Evolutionary conservation across 37 sponge, comb jelly and placozoan species (phyloP).

Genomic region (Tethya wilhelma): DNA sequence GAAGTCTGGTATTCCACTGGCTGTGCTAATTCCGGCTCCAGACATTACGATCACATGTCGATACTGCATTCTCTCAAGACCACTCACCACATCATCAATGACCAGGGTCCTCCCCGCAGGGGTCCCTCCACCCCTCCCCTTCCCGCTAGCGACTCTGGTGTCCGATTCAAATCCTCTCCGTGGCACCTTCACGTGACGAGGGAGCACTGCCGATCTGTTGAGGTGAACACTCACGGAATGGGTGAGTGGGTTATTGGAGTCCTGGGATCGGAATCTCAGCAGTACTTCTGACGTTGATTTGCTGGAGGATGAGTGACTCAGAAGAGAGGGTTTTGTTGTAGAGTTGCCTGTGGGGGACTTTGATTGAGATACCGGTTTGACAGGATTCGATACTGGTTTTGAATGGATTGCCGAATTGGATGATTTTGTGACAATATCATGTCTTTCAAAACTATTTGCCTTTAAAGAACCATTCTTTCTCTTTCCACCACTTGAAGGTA

Average conservation of each 20-base stretch:
- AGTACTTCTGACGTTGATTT: slow-evolving; percentile 2
- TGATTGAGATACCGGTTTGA: too few relatives aligned
- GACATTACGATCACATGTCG: slow-evolving; percentile 82
- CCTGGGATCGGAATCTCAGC: not conserved
- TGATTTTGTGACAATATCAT: too few relatives aligned
- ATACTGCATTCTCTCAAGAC: slow-evolving; percentile 54
- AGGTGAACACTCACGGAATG: not conserved
- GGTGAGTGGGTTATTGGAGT: not conserved
- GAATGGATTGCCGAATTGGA: too few relatives aligned
- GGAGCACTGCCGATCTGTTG: not conserved
- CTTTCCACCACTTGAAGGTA: too few relatives aligned
- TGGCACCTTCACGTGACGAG: not conserved
- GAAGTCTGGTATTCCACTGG: slow-evolving; percentile 97
- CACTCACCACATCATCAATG: slow-evolving; percentile 56
- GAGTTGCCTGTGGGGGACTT: too few relatives aligned
- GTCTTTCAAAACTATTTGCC: too few relatives aligned
- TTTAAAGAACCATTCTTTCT: too few relatives aligned
- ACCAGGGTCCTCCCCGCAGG: slow-evolving; percentile 3
- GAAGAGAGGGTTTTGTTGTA: not conserved
- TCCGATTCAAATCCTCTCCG: not conserved
- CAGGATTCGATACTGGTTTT: too few relatives aligned
- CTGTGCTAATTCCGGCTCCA: slow-evolving; percentile 96
- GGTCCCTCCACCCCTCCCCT: not conserved
- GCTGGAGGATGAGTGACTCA: not conserved
- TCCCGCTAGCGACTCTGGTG: not conserved